Conservation (phyloP, 2,888 invertebrate species). For the Plemyria rubiginata region DNA sequence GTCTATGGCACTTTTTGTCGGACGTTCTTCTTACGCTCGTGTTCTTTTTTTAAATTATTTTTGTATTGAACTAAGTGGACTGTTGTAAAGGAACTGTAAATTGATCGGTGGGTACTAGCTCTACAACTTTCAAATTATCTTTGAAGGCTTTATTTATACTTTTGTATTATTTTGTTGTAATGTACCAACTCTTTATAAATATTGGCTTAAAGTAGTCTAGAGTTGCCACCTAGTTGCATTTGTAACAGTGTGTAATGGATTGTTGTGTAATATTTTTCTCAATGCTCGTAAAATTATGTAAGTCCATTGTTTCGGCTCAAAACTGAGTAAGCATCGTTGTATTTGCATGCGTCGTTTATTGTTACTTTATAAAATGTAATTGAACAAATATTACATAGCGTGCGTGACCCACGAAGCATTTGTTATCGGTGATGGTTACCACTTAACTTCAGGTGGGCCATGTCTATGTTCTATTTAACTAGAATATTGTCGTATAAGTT, state of each 20-base stretch:
- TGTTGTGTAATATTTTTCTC: slow-evolving; percentile 39
- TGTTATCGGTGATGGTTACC: too few species aligned
- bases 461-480: too few species aligned
- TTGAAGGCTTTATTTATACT: slow-evolving; percentile 1
- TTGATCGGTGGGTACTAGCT: not conserved
- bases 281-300: slow-evolving; percentile 36
- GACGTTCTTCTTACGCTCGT: not conserved
- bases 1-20: not conserved
- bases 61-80: not conserved
- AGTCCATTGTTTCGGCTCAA: slow-evolving; percentile 31
- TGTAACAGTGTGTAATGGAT: slow-evolving; percentile 32
- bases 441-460: too few species aligned
- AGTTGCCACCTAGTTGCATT: slow-evolving; percentile 18
- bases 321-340: slow-evolving; percentile 19
- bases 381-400: too few species aligned
- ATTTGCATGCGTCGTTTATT: slow-evolving; percentile 22
- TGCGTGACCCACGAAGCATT: too few species aligned
- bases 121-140: slow-evolving; percentile 3
- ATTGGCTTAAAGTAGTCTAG: slow-evolving; percentile 5
- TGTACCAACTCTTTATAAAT: not conserved
- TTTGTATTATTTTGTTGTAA: not conserved
- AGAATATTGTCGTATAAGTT: too few species aligned
- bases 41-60: not conserved
- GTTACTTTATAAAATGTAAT: not conserved
- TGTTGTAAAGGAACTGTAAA: not conserved